Percentiles rank a stretch among this genome's conserved stretches.
phyloP scores from a whole-genome alignment of 2,797 vertebrate species.

The Macroramphosus scolopax region DNA sequence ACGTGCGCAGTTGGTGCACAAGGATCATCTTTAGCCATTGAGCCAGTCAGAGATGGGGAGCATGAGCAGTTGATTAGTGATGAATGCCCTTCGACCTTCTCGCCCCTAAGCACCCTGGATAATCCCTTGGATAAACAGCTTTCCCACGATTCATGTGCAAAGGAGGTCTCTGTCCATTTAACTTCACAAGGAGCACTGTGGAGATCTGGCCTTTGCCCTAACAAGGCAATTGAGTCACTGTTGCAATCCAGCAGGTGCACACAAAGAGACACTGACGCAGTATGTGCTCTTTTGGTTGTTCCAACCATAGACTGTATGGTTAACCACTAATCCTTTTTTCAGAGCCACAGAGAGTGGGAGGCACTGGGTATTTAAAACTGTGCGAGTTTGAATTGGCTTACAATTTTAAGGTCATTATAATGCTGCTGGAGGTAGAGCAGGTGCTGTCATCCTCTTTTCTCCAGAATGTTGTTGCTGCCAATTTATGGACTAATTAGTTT shows the following conservation, averaged over 20 bases:
- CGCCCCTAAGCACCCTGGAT: conserved; percentile 62
- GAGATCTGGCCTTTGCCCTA: conserved; percentile 29
- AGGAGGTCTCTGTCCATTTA: conserved; percentile 42
- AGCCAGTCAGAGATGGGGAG: conserved; percentile 61
- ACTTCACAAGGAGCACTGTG: conserved; percentile 34
- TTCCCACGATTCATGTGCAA: conserved; percentile 51
- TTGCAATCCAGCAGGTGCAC: neutral
- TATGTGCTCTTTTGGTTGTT: neutral
- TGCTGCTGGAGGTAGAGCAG: no score
- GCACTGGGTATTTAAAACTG: neutral
- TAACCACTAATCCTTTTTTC: neutral
- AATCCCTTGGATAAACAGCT: conserved; percentile 71
- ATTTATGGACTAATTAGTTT: no score
- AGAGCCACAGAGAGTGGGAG: neutral
- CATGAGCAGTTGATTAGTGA: conserved; percentile 71
- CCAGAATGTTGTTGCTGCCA: no score
- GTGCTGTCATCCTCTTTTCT: no score
- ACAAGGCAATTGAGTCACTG: conserved; percentile 25
- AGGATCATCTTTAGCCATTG: conserved; percentile 62
- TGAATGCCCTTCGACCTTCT: conserved; percentile 64
- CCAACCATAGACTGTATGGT: neutral
- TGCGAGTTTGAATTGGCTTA: no score
- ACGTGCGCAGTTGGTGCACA: conserved; percentile 53
- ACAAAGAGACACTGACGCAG: neutral
- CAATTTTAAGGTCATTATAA: no score